Percentiles rank a stretch among this genome's conserved stretches.
Conservation (phyloP, 2,888 invertebrate species). For the Ochropacha duplaris region DNA sequence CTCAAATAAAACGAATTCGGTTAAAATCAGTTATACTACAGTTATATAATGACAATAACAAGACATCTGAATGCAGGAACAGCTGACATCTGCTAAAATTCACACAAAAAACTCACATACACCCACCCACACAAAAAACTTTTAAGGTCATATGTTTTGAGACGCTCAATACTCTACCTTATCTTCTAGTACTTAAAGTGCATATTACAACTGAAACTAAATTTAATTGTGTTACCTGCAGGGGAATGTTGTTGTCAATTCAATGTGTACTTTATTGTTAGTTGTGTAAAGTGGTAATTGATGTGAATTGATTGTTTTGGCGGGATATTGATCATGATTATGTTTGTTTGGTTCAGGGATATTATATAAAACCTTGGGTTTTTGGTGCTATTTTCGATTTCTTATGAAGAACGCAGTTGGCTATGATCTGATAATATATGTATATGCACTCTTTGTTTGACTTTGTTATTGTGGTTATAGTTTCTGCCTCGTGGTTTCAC, state of each 20-base stretch:
- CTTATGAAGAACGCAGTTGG: too few species aligned
- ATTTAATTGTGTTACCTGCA: not conserved
- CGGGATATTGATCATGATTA: not conserved
- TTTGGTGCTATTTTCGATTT: not conserved
- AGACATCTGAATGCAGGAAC: constrained; percentile 63
- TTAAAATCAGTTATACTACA: constrained; percentile 69
- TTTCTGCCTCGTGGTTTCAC: too few species aligned
- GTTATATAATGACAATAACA: constrained; percentile 54
- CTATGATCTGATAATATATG: too few species aligned
- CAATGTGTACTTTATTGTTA: not conserved
- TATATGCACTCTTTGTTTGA: too few species aligned
- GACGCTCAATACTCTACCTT: not conserved
- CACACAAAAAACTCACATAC: constrained; percentile 45
- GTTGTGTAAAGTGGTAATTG: not conserved
- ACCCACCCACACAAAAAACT: constrained; percentile 14
- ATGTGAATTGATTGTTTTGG: not conserved
- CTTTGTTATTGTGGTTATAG: too few species aligned
- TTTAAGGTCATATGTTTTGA: not conserved
- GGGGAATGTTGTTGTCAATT: not conserved
- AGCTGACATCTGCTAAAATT: constrained; percentile 61
- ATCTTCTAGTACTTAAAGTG: not conserved
- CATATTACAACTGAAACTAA: not conserved
- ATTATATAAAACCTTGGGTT: not conserved
- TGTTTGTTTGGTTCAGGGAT: not conserved
- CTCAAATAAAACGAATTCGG: constrained; percentile 37